Conservation (phyloP, 2,113 vertebrate genomes). For the Pan troglodytes region NHGRI_mPanTro3-v2.1_pri NC_072414.2:75824501-75825000, state of each 20-base stretch:
- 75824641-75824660: constrained; percentile 35
- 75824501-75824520: not conserved
- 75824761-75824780: constrained; percentile 64
- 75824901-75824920: constrained; percentile 52
- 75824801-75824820: constrained; percentile 85
- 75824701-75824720: not conserved
- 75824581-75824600: no score
- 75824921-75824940: constrained; percentile 80
- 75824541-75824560: not conserved
- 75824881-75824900: not conserved
- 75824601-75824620: not conserved
- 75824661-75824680: constrained; percentile 8
- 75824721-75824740: constrained; percentile 50
- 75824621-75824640: constrained; percentile 22
- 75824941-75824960: constrained; percentile 81
- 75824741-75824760: not conserved
- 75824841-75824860: constrained; percentile 46
- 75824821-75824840: constrained; percentile 86
- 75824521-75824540: not conserved
- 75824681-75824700: not conserved
- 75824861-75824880: not conserved
- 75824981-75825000: constrained; percentile 73
- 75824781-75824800: constrained; percentile 87
- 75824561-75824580: not conserved
- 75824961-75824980: constrained; percentile 83